Evolutionary conservation across 2,888 invertebrate species (phyloP).

Genomic region (Mamestra brassicae): DNA sequence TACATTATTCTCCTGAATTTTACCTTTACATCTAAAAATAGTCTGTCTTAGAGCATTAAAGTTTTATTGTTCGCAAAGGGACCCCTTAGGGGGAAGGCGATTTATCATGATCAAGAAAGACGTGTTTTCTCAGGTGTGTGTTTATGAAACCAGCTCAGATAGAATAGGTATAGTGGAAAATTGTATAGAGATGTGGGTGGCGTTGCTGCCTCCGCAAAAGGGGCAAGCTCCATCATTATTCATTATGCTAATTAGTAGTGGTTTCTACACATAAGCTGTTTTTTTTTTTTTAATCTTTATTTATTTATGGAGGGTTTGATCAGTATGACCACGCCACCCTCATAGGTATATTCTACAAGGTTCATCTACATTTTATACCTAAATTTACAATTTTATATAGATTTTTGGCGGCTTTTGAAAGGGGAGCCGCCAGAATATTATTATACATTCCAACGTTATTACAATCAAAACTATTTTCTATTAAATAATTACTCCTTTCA

Average conservation of each 20-base stretch:
- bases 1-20: neutral
- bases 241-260: slow-evolving; percentile 36
- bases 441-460: too few relatives aligned
- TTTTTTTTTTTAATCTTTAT: too few relatives aligned
- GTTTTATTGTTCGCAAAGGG: slow-evolving; percentile 38
- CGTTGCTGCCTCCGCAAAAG: neutral
- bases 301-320: too few relatives aligned
- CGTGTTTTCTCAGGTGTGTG: slow-evolving; percentile 22
- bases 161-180: neutral
- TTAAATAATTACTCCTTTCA: too few relatives aligned
- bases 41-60: slow-evolving; percentile 27
- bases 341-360: too few relatives aligned
- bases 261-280: too few relatives aligned
- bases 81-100: slow-evolving; percentile 10
- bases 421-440: too few relatives aligned
- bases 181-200: slow-evolving; percentile 13
- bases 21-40: slow-evolving; percentile 41
- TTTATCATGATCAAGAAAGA: slow-evolving; percentile 52
- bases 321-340: too few relatives aligned
- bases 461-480: too few relatives aligned
- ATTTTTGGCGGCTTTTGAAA: too few relatives aligned
- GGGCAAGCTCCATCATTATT: slow-evolving; percentile 8
- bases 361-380: too few relatives aligned
- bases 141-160: slow-evolving; percentile 12
- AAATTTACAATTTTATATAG: too few relatives aligned